Percentiles rank a stretch among this genome's conserved stretches.
These are phyloP conservation scores for Triplophysa rosa DNA, from an alignment of 2,113 vertebrate genomes.

Conservation along the genomic window DNA sequence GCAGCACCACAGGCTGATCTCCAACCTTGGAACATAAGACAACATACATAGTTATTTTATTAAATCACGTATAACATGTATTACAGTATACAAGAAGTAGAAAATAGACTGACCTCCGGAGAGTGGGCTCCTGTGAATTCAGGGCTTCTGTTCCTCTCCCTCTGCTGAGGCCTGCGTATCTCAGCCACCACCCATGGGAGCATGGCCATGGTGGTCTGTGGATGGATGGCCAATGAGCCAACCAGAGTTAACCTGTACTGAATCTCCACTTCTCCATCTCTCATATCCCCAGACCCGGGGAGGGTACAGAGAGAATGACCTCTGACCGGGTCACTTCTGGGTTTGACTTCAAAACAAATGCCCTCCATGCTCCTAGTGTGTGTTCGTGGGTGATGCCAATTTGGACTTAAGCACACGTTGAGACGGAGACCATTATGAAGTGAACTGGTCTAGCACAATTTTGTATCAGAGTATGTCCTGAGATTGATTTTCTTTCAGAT, in stretches of 20 bases:
- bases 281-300: constrained; percentile 27
- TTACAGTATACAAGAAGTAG: neutral
- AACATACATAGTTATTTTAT: neutral
- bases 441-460: too few relatives aligned
- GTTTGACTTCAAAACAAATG: constrained; percentile 72
- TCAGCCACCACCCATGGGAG: constrained; percentile 95
- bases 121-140: neutral
- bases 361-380: constrained; percentile 66
- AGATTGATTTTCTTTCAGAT: too few relatives aligned
- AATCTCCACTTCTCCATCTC: constrained; percentile 57
- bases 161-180: constrained; percentile 69
- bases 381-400: neutral
- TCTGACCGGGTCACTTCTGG: constrained; percentile 38
- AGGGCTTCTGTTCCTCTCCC: constrained; percentile 57
- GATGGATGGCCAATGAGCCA: constrained; percentile 83
- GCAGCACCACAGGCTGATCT: constrained; percentile 72
- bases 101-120: constrained; percentile 29
- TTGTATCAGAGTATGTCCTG: too few relatives aligned
- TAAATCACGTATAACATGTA: neutral
- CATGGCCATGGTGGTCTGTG: constrained; percentile 90
- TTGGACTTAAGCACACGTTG: too few relatives aligned
- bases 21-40: constrained; percentile 30
- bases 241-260: constrained; percentile 81
- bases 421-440: too few relatives aligned
- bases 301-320: constrained; percentile 4